These are phyloP conservation scores for Caenorhabditis doughertyi DNA, from an alignment of 2,888 invertebrate species.

Conservation along the genomic window DNA sequence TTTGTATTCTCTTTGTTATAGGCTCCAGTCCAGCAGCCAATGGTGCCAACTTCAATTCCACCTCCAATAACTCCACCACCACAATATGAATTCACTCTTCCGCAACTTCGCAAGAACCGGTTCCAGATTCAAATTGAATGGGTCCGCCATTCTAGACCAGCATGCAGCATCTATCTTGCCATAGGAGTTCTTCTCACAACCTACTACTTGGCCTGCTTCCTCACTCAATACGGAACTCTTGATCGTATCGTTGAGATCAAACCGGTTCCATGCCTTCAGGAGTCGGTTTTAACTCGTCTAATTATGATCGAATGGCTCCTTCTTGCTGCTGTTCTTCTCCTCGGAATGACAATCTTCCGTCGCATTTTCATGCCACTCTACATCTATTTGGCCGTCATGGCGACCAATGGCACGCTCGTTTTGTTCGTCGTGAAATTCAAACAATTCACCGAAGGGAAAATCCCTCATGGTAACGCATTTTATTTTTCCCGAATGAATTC, in stretches of 20 bases:
- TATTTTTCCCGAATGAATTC: neutral
- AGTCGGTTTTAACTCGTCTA: slow-evolving; percentile 40
- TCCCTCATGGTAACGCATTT: slow-evolving; percentile 7
- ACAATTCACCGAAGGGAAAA: slow-evolving; percentile 42
- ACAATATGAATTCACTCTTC: neutral
- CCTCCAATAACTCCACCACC: neutral
- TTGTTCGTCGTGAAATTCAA: slow-evolving; percentile 55
- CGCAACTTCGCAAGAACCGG: slow-evolving; percentile 16
- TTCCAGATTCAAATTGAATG: slow-evolving; percentile 34
- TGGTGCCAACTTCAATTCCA: neutral
- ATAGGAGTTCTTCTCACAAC: slow-evolving; percentile 15
- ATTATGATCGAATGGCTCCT: slow-evolving; percentile 58
- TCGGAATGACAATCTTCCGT: slow-evolving; percentile 30
- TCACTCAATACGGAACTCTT: slow-evolving; percentile 27
- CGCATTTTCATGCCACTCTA: slow-evolving; percentile 62
- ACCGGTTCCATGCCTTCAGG: slow-evolving; percentile 12
- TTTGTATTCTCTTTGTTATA: neutral
- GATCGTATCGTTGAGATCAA: neutral
- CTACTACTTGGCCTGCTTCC: slow-evolving; percentile 35
- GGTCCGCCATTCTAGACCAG: slow-evolving; percentile 24
- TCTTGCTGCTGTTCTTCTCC: slow-evolving; percentile 27
- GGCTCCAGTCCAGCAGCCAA: neutral
- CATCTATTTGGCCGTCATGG: slow-evolving; percentile 59
- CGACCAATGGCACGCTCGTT: slow-evolving; percentile 59
- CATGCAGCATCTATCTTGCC: slow-evolving; percentile 8